These are phyloP conservation scores for Pollenia griseotomentosa DNA, from an alignment of 2,888 invertebrate species.

Conservation along the genomic window DNA sequence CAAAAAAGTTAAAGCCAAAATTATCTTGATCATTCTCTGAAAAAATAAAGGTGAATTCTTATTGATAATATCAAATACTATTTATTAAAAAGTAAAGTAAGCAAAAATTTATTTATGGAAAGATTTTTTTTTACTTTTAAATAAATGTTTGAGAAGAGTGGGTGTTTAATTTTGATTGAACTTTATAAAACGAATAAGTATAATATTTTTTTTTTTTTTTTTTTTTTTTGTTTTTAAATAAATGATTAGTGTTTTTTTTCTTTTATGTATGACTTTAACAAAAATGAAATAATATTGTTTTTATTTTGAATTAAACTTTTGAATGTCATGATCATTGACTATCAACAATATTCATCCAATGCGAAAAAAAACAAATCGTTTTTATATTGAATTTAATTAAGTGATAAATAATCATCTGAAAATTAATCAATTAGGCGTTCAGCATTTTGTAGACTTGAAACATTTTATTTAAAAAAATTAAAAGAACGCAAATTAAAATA, in stretches of 20 bases:
- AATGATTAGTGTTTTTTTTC: background rate
- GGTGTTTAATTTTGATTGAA: slow-evolving; percentile 42
- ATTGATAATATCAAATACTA: background rate
- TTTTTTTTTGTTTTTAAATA: background rate
- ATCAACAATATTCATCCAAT: background rate
- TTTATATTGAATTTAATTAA: slow-evolving; percentile 76
- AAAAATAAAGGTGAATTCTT: slow-evolving; percentile 15
- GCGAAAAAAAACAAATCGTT: slow-evolving; percentile 15
- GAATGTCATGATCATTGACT: slow-evolving; percentile 60
- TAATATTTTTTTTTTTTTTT: background rate
- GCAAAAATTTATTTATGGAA: background rate
- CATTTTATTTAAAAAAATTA: background rate
- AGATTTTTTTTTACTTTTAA: background rate
- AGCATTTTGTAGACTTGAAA: slow-evolving; percentile 70
- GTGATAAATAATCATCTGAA: slow-evolving; percentile 81
- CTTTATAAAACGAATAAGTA: background rate
- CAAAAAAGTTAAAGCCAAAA: background rate
- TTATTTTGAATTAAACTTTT: slow-evolving; percentile 32
- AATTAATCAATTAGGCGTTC: slow-evolving; percentile 81
- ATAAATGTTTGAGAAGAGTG: slow-evolving; percentile 28
- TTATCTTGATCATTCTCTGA: background rate
- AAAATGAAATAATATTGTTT: slow-evolving; percentile 21
- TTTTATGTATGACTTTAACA: background rate
- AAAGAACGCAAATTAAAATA: slow-evolving; percentile 15
- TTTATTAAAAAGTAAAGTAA: background rate